Conservation (phyloP, 2,113 vertebrate species). For the Arizona elegans region DNA sequence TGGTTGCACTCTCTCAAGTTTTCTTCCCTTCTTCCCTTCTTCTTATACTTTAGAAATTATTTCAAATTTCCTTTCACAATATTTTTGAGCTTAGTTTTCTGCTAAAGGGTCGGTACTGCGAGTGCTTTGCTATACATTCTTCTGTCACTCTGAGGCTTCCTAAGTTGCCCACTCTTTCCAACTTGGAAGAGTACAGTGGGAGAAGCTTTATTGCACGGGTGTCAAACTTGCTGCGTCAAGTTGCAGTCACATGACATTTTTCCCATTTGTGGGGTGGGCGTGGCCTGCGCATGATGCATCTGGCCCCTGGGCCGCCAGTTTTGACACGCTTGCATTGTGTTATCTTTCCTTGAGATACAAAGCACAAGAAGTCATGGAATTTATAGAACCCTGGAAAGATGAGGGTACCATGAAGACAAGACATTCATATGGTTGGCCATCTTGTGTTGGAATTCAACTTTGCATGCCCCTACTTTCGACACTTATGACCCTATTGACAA, state of each 20-base stretch:
- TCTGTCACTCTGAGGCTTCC: neutral
- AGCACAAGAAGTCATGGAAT: neutral
- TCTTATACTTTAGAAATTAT: neutral
- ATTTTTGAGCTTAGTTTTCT: neutral
- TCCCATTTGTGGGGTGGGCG: too few species aligned
- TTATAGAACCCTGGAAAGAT: neutral
- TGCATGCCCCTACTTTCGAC: neutral
- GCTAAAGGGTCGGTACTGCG: neutral
- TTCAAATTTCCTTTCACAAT: neutral
- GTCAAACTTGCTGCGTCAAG: accelerated
- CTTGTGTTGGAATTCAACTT: neutral
- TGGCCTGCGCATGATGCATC: too few species aligned
- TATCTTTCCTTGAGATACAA: neutral
- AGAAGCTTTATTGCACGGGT: neutral
- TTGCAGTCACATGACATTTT: too few species aligned
- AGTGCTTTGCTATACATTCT: neutral
- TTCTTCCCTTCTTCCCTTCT: neutral
- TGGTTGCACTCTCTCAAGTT: neutral
- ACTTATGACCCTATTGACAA: neutral
- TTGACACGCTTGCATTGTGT: neutral
- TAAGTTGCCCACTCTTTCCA: neutral
- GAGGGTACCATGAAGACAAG: neutral
- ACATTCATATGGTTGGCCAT: neutral
- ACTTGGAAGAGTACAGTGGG: neutral
- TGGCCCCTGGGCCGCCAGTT: too few species aligned